Conservation (phyloP, 2,888 invertebrate genomes). For the Machimus atricapillus region DNA sequence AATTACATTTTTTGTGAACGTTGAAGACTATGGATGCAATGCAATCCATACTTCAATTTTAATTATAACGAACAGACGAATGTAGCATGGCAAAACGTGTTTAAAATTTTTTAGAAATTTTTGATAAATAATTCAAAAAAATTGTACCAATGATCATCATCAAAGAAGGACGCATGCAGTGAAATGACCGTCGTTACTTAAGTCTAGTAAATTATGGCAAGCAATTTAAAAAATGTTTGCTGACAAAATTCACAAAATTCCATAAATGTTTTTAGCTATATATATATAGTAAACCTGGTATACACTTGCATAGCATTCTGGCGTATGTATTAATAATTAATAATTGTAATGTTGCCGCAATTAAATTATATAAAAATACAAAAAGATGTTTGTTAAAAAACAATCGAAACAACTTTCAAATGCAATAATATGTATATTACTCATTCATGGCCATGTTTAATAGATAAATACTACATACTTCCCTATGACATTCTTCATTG, state of each 20-base stretch:
- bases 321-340: constrained; percentile 38
- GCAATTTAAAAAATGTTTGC: constrained; percentile 15
- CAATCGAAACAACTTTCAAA: constrained; percentile 39
- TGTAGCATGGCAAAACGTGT: background rate
- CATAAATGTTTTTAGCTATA: constrained; percentile 21
- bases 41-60: background rate
- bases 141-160: background rate
- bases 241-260: constrained; percentile 31
- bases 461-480: constrained; percentile 32
- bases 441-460: constrained; percentile 38
- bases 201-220: constrained; percentile 8
- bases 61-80: background rate
- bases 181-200: constrained; percentile 6
- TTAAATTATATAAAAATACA: constrained; percentile 27
- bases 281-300: constrained; percentile 16
- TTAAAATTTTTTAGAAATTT: background rate
- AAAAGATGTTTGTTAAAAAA: constrained; percentile 39
- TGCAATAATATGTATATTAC: constrained; percentile 39
- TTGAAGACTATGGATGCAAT: background rate
- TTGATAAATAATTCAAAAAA: background rate
- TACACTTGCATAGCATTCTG: constrained; percentile 39
- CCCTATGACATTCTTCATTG: constrained; percentile 31
- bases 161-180: constrained; percentile 12
- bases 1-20: background rate
- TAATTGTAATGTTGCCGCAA: constrained; percentile 38